Percentiles rank a stretch among this genome's conserved stretches.
Evolutionary conservation across 2,797 vertebrate genomes (phyloP).

Genomic region (Intellagama lesueurii): DNA sequence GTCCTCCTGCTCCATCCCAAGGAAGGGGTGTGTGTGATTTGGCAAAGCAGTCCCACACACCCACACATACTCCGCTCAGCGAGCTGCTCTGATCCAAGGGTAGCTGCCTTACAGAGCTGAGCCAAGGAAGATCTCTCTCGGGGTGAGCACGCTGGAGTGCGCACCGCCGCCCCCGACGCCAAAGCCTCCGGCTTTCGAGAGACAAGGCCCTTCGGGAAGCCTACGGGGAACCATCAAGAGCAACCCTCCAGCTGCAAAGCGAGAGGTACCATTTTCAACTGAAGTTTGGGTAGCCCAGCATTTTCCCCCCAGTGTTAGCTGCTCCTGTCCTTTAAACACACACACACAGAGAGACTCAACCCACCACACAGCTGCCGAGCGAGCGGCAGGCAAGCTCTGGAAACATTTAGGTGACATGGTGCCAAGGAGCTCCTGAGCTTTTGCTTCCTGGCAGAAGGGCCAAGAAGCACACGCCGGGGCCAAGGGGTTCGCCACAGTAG

Average conservation of each 20-base stretch:
- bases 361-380: conserved; percentile 21
- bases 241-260: background rate
- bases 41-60: background rate
- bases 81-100: background rate
- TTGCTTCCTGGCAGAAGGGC: conserved; percentile 30
- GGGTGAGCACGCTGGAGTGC: background rate
- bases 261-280: background rate
- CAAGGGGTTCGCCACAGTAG: background rate
- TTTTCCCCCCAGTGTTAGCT: too few relatives aligned
- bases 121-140: background rate
- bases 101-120: too few relatives aligned
- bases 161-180: background rate
- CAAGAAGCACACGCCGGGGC: background rate
- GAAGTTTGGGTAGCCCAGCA: background rate
- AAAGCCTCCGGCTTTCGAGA: background rate
- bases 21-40: background rate
- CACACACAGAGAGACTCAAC: background rate
- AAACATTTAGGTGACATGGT: conserved; percentile 26
- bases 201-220: background rate
- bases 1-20: too few relatives aligned
- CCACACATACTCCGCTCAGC: background rate
- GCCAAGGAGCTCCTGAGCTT: conserved; percentile 38
- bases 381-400: conserved; percentile 33
- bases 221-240: too few relatives aligned
- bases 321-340: background rate